These are phyloP conservation scores for Nesospiza acunhae DNA, from an alignment of 2,113 vertebrate genomes.

Conservation along the genomic window DNA sequence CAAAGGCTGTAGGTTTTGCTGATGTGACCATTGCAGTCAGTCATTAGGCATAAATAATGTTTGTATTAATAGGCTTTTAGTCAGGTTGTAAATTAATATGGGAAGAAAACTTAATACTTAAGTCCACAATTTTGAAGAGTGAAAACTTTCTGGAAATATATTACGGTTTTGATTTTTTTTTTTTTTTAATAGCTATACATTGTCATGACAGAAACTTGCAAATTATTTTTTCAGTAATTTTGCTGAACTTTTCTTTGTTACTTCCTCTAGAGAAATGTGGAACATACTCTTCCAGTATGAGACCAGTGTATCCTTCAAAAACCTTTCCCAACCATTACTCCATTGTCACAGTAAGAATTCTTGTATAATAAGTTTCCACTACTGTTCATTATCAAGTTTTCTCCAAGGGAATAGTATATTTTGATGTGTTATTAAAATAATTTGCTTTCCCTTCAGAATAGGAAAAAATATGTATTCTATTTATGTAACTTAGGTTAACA, in stretches of 20 bases:
- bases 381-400: neutral
- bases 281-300: slow-evolving; percentile 82
- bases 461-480: neutral
- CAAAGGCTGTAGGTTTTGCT: neutral
- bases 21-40: neutral
- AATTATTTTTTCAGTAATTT: neutral
- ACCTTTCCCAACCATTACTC: slow-evolving; percentile 98
- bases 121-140: neutral
- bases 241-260: slow-evolving; percentile 1
- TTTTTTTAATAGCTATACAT: neutral
- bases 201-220: neutral
- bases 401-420: neutral
- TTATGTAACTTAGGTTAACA: neutral
- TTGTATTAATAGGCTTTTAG: neutral
- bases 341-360: slow-evolving; percentile 88
- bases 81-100: neutral
- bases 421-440: neutral
- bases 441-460: neutral
- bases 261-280: slow-evolving; percentile 81
- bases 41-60: neutral
- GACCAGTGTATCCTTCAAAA: slow-evolving; percentile 94
- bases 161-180: neutral
- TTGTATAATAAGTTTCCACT: neutral
- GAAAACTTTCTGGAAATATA: neutral
- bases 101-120: neutral